Base-by-base conservation (phyloP, 2,797 vertebrate species). In the Emys orbicularis region DNA sequence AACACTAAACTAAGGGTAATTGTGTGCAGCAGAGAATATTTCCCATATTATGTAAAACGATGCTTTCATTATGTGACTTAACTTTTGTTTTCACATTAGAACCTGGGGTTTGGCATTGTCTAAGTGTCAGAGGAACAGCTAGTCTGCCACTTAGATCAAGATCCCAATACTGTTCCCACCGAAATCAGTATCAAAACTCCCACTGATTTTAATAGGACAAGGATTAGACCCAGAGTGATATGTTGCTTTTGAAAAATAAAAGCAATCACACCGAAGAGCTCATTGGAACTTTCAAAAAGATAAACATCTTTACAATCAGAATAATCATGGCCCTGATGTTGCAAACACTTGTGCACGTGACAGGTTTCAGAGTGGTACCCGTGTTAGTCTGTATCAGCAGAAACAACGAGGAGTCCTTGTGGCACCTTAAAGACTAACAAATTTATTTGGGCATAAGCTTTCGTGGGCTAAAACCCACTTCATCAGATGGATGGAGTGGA, bases 51-150 rank as follows among this genome's bases (percentile, higher is more conserved):
- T 21, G 3, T 68, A 37, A 72, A 68, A 41, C 5, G 5, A 18
- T 37, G 10, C 65, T 72, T 72, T 37, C n/a, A 5, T 72, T 37
- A 12, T 72, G 65, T 37, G n/a, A 21, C 65, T 72, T 72, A 8
- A 65, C 61, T 65, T 41, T 68, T 21, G 61, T 68, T 68, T 72
- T 41, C n/a, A 41, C 65, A 23, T 21, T 41, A 12, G 21, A 23
- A 23, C 8, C 18, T 0, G 5, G 65, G n/a, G 7, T 37, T 72
- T 72, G n/a, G n/a, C n/a, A 41, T 1, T 0, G 57, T 44, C 12
- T 44, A 8, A 47, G 41, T n/a, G 8, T 11, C 82, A 59, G 3
- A 37, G 52, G 65, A 77, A 11, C 49, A n/a, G 23, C 0, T 25
- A 44, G 37, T 41, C 59, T 53, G 56, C 11, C 5, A 0, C 47